Conservation (phyloP, 2,888 invertebrate genomes). For the Caenorhabditis macrosperma region DNA sequence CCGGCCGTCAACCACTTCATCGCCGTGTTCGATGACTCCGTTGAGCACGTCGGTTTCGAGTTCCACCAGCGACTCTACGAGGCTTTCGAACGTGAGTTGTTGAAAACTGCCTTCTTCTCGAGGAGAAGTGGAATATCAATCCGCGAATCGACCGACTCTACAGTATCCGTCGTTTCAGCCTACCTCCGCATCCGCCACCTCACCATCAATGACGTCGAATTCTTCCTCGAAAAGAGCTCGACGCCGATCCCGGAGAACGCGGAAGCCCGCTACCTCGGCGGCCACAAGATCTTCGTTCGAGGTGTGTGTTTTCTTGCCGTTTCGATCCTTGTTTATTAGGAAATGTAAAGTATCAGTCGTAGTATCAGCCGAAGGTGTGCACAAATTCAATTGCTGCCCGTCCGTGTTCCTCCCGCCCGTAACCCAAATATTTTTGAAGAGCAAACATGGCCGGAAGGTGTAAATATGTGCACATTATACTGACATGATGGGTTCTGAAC, state of each 20-base stretch:
- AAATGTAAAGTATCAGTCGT: background rate
- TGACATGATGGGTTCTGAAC: background rate
- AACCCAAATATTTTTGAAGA: constrained; percentile 33
- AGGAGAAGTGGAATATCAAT: no score
- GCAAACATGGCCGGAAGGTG: constrained; percentile 20
- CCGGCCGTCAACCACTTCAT: constrained; percentile 41
- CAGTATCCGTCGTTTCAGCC: constrained; percentile 54
- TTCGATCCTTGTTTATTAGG: no score
- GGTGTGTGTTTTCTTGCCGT: constrained; percentile 81
- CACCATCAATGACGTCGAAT: constrained; percentile 84
- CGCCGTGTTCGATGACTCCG: constrained; percentile 51
- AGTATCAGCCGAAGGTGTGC: background rate
- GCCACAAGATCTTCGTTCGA: constrained; percentile 85
- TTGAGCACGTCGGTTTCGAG: constrained; percentile 47
- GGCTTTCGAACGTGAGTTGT: constrained; percentile 59
- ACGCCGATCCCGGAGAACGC: constrained; percentile 84
- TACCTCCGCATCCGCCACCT: constrained; percentile 86
- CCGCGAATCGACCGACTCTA: no score
- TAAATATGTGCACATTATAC: constrained; percentile 30
- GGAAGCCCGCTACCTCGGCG: constrained; percentile 85
- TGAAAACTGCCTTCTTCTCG: no score
- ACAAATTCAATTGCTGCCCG: constrained; percentile 4
- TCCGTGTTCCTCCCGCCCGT: constrained; percentile 10
- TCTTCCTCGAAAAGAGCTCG: constrained; percentile 85
- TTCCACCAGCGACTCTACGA: constrained; percentile 47